Percentiles rank a stretch among this genome's conserved stretches.
phyloP scores from a whole-genome alignment of 2,113 vertebrate species.

The Centrocercus urophasianus region DNA sequence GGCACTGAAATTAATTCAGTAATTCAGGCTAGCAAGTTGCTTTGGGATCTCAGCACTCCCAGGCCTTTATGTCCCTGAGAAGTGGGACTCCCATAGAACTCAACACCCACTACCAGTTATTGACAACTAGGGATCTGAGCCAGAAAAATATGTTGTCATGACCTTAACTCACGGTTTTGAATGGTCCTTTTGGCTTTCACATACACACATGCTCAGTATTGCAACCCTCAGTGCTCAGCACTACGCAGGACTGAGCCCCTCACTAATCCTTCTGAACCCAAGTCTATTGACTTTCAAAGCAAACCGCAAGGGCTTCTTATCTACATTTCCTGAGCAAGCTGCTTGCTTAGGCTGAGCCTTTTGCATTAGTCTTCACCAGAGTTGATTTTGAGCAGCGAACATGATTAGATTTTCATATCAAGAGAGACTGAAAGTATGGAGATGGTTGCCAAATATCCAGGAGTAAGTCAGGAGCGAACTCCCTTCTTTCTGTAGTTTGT shows the following conservation, averaged over 20 bases:
- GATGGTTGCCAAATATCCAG: not conserved
- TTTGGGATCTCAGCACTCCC: not conserved
- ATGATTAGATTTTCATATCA: slow-evolving; percentile 42
- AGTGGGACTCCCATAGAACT: not conserved
- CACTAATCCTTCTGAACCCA: slow-evolving; percentile 47
- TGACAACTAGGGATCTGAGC: not conserved
- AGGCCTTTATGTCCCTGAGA: not conserved
- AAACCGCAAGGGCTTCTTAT: not conserved
- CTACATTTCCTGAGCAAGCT: slow-evolving; percentile 44
- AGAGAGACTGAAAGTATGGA: slow-evolving; percentile 23
- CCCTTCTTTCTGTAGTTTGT: not conserved
- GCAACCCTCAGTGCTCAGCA: not conserved
- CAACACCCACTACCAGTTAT: not conserved
- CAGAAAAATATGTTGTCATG: not conserved
- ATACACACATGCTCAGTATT: not conserved
- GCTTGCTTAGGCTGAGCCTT: slow-evolving; percentile 51
- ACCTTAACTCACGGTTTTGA: not conserved
- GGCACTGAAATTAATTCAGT: not conserved
- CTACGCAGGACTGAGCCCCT: slow-evolving; percentile 14
- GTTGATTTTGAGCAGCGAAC: slow-evolving; percentile 49
- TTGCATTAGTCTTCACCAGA: slow-evolving; percentile 43
- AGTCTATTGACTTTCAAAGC: slow-evolving; percentile 60
- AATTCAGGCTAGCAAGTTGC: not conserved
- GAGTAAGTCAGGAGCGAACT: slow-evolving; percentile 30
- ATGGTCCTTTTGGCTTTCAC: not conserved